phyloP scores from a whole-genome alignment of 92 coral and sea anemone genomes.

The Bergia sp. region DNA sequence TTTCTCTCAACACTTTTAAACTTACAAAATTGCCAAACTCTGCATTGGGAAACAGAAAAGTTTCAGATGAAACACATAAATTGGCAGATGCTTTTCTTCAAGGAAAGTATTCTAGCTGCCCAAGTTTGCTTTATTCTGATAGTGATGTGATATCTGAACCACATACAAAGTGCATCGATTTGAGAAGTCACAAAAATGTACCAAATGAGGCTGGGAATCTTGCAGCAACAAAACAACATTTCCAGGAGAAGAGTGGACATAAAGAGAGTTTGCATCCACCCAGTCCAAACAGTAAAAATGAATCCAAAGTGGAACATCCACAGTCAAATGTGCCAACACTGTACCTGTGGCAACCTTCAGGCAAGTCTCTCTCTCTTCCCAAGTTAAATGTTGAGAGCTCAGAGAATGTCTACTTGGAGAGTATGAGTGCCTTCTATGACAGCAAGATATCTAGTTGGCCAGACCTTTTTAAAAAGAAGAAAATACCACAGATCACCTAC shows the following conservation, averaged over 20 bases:
- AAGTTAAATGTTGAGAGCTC: slow-evolving; percentile 31
- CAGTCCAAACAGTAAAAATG: neutral
- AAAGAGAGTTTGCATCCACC: neutral
- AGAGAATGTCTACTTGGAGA: slow-evolving; percentile 5
- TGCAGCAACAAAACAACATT: neutral
- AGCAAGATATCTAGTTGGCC: slow-evolving; percentile 48
- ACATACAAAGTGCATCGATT: slow-evolving; percentile 61
- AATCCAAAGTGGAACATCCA: neutral
- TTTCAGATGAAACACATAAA: neutral
- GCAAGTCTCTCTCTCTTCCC: slow-evolving; percentile 31
- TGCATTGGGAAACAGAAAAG: neutral
- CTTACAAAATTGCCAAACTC: neutral
- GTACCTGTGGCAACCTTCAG: neutral
- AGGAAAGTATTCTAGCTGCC: slow-evolving; percentile 82
- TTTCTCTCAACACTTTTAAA: slow-evolving; percentile 56
- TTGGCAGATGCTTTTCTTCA: slow-evolving; percentile 68
- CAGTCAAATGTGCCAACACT: neutral
- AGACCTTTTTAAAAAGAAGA: slow-evolving; percentile 29
- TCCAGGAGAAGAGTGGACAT: slow-evolving; percentile 5
- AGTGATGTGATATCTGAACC: slow-evolving; percentile 62
- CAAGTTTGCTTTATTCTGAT: slow-evolving; percentile 56
- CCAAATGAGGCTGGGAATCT: slow-evolving; percentile 6
- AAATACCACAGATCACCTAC: slow-evolving; percentile 28
- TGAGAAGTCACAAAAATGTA: slow-evolving; percentile 59
- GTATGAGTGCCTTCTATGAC: slow-evolving; percentile 30